Evolutionary conservation across 2,888 invertebrate species (phyloP).

Genomic region (Neoaliturus tenellus): DNA sequence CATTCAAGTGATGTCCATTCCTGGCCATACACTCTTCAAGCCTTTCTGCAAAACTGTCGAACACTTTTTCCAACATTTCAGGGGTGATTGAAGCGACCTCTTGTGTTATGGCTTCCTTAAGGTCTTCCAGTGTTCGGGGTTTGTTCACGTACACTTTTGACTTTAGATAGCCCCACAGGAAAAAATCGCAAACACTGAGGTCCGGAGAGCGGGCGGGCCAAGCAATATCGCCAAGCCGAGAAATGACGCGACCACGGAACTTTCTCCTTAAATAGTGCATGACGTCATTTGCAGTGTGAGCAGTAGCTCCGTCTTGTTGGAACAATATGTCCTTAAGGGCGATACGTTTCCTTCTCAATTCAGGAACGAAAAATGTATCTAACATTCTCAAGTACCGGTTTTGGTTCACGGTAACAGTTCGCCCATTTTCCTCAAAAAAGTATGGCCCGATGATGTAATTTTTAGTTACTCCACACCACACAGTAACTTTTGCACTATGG

Average conservation of each 20-base stretch:
- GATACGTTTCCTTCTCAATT: not conserved
- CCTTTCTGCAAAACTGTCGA: no score
- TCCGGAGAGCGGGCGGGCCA: not conserved
- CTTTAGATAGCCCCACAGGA: not conserved
- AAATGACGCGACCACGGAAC: not conserved
- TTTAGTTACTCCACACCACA: not conserved
- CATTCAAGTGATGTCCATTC: no score
- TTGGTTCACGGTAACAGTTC: slow-evolving; percentile 66
- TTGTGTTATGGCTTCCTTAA: no score
- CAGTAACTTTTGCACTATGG: slow-evolving; percentile 61
- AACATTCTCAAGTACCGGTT: slow-evolving; percentile 65
- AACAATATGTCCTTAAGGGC: not conserved
- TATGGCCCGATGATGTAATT: not conserved
- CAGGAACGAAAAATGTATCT: not conserved
- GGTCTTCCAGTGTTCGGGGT: not conserved
- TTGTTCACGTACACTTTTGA: not conserved
- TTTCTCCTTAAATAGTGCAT: not conserved
- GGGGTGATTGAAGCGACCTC: no score
- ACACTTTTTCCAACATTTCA: no score
- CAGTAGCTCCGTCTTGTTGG: not conserved
- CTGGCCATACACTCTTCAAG: no score
- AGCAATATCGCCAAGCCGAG: not conserved
- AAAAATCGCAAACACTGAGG: not conserved
- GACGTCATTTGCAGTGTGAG: not conserved
- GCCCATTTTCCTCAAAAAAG: slow-evolving; percentile 64